phyloP scores from a whole-genome alignment of 2,888 invertebrate genomes.

The Noctua comes region DNA sequence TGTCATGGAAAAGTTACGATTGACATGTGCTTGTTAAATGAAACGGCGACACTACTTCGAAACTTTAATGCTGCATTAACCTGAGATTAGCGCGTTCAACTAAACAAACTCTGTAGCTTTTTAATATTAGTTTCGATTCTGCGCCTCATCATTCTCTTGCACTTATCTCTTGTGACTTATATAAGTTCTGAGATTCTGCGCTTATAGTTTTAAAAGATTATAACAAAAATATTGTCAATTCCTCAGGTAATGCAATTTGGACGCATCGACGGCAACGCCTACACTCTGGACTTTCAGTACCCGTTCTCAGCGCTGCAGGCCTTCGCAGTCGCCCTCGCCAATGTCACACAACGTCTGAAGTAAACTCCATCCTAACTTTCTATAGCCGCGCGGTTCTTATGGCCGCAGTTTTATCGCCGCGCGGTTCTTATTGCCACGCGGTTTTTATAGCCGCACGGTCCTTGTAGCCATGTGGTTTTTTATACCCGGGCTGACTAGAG shows the following conservation, averaged over 20 bases:
- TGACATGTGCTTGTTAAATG: neutral
- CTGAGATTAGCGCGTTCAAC: no score
- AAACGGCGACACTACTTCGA: neutral
- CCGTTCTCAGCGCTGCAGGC: slow-evolving; percentile 99
- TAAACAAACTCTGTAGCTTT: no score
- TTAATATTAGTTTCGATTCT: neutral
- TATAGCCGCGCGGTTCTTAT: slow-evolving; percentile 68
- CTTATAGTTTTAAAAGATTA: neutral
- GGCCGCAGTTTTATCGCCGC: slow-evolving; percentile 69
- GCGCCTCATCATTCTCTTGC: neutral
- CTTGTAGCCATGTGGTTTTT: slow-evolving; percentile 64
- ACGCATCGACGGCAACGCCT: slow-evolving; percentile 99
- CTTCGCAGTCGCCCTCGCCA: slow-evolving; percentile 99
- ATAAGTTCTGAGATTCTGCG: neutral
- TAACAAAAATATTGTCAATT: slow-evolving; percentile 53
- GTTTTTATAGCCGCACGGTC: slow-evolving; percentile 67
- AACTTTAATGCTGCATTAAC: neutral
- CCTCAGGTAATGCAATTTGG: slow-evolving; percentile 99
- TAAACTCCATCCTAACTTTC: slow-evolving; percentile 83
- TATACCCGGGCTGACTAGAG: slow-evolving; percentile 55
- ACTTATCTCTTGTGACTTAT: neutral
- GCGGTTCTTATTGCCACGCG: slow-evolving; percentile 60
- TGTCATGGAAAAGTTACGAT: neutral
- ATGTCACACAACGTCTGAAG: slow-evolving; percentile 98
- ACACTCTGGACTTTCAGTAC: slow-evolving; percentile 99